Evolutionary conservation across 1,140 invertebrate genomes (phyloP), one percentile per base, ranked within the genome.

Genomic region (Drosophila sturtevanti): DNA sequence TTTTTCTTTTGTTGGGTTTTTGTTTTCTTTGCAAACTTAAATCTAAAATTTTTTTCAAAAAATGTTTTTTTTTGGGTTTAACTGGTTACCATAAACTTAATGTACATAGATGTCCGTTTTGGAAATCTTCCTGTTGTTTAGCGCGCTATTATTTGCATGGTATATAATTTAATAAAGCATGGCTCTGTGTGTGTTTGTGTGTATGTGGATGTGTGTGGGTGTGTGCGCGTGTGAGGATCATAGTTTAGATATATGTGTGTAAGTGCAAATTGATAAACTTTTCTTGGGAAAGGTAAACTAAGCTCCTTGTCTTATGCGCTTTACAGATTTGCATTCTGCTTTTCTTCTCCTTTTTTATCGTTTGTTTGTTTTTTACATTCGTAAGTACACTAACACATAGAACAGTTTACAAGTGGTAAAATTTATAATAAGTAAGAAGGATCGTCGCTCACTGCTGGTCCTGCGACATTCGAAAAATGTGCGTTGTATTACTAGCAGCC

Each of bases 1-100:
- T 72, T 35, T 66, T 12, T 67, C 6, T 6, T 34, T 41, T 65
- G 62, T 35, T 77, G 58, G 51, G 58, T 66, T 67, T 71, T 73
- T 79, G 65, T 66, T 86, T 81, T 67, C 66, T 60, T 52, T 76
- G 68, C 64, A 68, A 73, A 76, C 81, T 84, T 82, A 87, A 52
- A 52, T 21, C 79, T 89, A 82, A 59, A 48, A 68, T 77, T 81
- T 87, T 87, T 87, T 87, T 65, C 41, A 48, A 48, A 87, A 82
- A 68, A 76, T 87, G 27, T 31, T 31, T 67, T 87, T 86, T 61
- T 65, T 65, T 55, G 52, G 77, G 76, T 67, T 82, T 67, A 76
- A 81, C 82, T 82, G 66, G 66, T 80, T 89, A 87, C 84, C 84
- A 65, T 84, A 74, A 82, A 80, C 84, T 89, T 89, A 89, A 82